A percentile compares a stretch with the other conserved stretches of the same genome.
phyloP scores from a whole-genome alignment of 2,113 vertebrate species.

The Setophaga petechia region DNA sequence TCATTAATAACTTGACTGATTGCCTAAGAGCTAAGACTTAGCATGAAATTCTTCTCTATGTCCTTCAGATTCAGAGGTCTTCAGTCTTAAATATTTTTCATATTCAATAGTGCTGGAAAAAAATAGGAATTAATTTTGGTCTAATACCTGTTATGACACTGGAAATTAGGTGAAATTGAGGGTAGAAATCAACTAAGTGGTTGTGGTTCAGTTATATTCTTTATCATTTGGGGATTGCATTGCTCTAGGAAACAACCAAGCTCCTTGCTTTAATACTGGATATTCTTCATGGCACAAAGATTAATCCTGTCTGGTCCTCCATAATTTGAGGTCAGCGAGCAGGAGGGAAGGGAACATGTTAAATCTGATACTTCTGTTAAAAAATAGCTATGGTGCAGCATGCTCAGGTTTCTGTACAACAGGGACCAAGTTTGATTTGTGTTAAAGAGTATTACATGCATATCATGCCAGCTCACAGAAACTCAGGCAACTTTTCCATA shows the following conservation, averaged over 20 bases:
- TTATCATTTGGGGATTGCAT: background rate
- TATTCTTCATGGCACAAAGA: background rate
- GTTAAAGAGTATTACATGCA: background rate
- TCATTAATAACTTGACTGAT: background rate
- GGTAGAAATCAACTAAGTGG: background rate
- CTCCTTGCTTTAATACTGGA: background rate
- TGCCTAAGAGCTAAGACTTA: background rate
- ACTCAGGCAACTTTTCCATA: background rate
- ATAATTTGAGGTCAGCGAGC: background rate
- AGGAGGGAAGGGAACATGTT: background rate
- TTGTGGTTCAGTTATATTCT: background rate
- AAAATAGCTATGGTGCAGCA: constrained; percentile 31
- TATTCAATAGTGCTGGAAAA: background rate
- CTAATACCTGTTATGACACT: background rate
- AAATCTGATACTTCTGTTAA: constrained; percentile 49
- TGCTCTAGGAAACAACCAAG: background rate
- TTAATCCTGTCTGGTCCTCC: background rate
- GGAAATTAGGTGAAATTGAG: background rate
- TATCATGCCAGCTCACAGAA: background rate
- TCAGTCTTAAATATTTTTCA: background rate
- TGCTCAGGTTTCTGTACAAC: background rate
- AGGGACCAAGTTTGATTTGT: background rate
- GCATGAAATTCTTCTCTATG: background rate
- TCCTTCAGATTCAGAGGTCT: background rate
- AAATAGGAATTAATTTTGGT: background rate